Evolutionary conservation across 2,888 invertebrate species (phyloP).

Genomic region (Allacma fusca): DNA sequence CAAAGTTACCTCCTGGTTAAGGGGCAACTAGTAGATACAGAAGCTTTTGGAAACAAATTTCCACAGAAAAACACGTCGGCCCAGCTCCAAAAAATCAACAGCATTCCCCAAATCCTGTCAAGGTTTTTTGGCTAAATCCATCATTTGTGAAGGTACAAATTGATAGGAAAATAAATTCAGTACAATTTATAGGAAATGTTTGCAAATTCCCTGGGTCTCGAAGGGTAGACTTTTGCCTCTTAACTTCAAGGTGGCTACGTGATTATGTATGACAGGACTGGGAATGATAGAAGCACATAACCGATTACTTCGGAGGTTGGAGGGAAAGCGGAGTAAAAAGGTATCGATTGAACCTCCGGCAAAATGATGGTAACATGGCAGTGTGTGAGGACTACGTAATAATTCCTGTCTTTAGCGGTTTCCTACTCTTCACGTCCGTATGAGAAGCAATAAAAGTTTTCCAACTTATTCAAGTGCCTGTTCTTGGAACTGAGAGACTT

Average conservation of each 20-base stretch:
- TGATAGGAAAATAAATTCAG: no score
- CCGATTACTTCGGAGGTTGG: not conserved
- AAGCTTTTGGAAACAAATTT: no score
- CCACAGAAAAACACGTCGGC: no score
- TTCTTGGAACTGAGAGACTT: not conserved
- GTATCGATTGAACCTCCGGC: conserved; percentile 12
- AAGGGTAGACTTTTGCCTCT: no score
- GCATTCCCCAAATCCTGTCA: no score
- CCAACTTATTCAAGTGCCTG: conserved; percentile 10
- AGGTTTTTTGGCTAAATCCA: no score
- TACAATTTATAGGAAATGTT: no score
- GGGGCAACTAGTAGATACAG: no score
- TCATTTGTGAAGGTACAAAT: no score
- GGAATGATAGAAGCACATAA: not conserved
- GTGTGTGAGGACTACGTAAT: not conserved
- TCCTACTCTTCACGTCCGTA: not conserved
- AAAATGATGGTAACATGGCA: not conserved
- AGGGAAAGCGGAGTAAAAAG: not conserved
- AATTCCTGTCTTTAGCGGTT: conserved; percentile 7
- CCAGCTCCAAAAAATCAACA: no score
- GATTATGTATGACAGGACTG: not conserved
- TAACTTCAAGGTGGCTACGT: not conserved
- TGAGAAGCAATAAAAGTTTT: conserved; percentile 6
- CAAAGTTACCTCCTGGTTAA: no score
- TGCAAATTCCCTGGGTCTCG: no score